These are phyloP conservation scores for Sander lucioperca DNA, from an alignment of 2,113 vertebrate genomes.

Conservation along the genomic window DNA sequence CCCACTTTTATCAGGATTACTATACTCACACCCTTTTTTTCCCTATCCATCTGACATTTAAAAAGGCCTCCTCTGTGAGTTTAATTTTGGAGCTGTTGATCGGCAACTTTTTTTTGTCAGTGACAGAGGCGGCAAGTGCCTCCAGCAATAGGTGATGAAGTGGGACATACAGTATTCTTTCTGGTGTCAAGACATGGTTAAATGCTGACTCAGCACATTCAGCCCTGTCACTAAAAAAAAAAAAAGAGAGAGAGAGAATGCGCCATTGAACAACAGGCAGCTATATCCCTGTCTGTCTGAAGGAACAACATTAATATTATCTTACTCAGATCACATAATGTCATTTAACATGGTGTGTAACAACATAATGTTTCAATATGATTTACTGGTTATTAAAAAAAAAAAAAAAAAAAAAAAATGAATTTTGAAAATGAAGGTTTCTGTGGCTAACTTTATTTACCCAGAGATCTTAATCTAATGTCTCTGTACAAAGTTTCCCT, in stretches of 20 bases:
- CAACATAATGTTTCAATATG: slow-evolving; percentile 19
- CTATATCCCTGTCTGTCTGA: neutral
- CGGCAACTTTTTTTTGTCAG: neutral
- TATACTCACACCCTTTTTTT: neutral
- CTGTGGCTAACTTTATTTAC: slow-evolving; percentile 35
- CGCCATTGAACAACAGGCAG: slow-evolving; percentile 1
- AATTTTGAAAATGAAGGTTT: slow-evolving; percentile 36
- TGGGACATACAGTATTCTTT: neutral
- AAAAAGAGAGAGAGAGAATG: neutral
- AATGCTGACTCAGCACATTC: slow-evolving; percentile 23
- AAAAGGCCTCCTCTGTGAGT: neutral
- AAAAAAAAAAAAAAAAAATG: too few species aligned
- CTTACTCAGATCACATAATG: slow-evolving; percentile 25
- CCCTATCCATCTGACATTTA: too few species aligned
- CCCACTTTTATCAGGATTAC: slow-evolving; percentile 21
- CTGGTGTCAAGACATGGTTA: neutral
- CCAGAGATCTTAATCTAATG: slow-evolving; percentile 16
- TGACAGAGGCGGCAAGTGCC: neutral
- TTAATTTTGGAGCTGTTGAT: neutral
- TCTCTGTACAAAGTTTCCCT: slow-evolving; percentile 37
- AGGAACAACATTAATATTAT: slow-evolving; percentile 2
- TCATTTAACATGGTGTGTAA: slow-evolving; percentile 17
- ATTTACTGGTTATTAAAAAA: slow-evolving; percentile 28
- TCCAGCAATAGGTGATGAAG: neutral
- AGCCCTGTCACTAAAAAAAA: neutral